Percentiles rank a stretch among this genome's conserved stretches.
phyloP scores from a whole-genome alignment of 2,113 vertebrate species.

The Microtus ochrogaster region DNA sequence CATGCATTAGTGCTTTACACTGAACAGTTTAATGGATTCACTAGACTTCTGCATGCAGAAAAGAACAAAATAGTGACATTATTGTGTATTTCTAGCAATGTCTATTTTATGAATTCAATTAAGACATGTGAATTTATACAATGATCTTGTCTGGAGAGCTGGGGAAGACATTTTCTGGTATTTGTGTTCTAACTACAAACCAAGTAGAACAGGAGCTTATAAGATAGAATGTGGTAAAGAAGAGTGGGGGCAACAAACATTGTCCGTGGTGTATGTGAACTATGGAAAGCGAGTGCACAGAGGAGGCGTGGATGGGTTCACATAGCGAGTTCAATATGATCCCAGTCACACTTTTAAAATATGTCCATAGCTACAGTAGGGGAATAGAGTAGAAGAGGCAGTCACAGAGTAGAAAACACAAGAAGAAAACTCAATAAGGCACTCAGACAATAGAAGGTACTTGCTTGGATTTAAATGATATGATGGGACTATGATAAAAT shows the following conservation, averaged over 20 bases:
- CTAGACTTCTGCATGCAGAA: neutral
- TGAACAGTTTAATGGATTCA: neutral
- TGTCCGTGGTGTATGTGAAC: too few relatives aligned
- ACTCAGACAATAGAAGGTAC: neutral
- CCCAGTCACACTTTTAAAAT: neutral
- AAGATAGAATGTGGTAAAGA: too few relatives aligned
- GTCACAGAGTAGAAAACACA: neutral
- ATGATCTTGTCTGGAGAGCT: neutral
- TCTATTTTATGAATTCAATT: neutral
- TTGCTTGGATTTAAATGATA: neutral
- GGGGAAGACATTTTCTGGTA: rapidly evolving
- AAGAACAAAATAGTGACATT: neutral
- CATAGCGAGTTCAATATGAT: neutral
- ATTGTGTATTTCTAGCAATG: neutral
- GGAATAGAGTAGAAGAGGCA: neutral
- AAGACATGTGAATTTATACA: neutral
- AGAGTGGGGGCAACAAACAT: neutral
- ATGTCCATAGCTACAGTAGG: too few relatives aligned
- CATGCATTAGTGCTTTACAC: neutral
- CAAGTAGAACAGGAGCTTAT: neutral
- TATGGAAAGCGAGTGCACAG: neutral
- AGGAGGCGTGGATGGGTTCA: neutral
- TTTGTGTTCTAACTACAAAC: neutral
- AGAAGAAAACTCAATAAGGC: neutral
- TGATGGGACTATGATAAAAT: neutral